Evolutionary conservation across 1,140 invertebrate genomes (phyloP), one percentile per base, ranked within the genome.

Genomic region (Globodera rostochiensis): DNA sequence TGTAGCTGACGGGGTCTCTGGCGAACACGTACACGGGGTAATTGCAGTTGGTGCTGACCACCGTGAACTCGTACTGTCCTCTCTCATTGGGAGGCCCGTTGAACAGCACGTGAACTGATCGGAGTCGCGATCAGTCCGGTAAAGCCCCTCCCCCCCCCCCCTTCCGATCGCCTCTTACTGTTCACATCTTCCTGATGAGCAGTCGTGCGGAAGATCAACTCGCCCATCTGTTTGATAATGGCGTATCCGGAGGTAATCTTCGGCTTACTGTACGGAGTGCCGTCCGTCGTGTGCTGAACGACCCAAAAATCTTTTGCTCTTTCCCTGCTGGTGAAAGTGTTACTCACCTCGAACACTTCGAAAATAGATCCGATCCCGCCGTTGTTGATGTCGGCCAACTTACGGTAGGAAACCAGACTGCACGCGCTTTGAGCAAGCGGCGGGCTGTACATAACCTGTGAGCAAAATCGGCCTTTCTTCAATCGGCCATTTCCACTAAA

Each of bases 171-270:
- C 25, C 45, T 57, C 77, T 82, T 84, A 88, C 87, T 86, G 66
- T 87, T 86, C 45, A 89, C 88, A 60, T 89, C 88, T n/a, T 90
- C 88, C 73, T 89, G 84, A 74, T 87, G 86, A n/a, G 84, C 87
- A 36, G 84, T 90, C 3, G 89, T 89, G 47, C 87, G 75, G 86
- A 87, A 90, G 78, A 89, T 87, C 50, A 89, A 80, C 78, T 89
- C 89, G 77, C 88, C 88, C 67, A 80, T 82, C 77, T 85, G 81
- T 74, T 89, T 89, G 5, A 89, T 57, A 69, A 89, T 87, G 13
- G 87, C 89, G 66, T 90, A 89, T 36, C 88, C 88, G 53, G 86
- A 88, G 15, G 85, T 88, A 45, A 89, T 89, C 70, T 86, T 89
- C 60, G 88, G 89, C 69, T 90, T 89, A 64, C 85, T 87, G 67